These are phyloP conservation scores for Xestobium rufovillosum DNA, from an alignment of 2,888 invertebrate species.

Conservation along the genomic window DNA sequence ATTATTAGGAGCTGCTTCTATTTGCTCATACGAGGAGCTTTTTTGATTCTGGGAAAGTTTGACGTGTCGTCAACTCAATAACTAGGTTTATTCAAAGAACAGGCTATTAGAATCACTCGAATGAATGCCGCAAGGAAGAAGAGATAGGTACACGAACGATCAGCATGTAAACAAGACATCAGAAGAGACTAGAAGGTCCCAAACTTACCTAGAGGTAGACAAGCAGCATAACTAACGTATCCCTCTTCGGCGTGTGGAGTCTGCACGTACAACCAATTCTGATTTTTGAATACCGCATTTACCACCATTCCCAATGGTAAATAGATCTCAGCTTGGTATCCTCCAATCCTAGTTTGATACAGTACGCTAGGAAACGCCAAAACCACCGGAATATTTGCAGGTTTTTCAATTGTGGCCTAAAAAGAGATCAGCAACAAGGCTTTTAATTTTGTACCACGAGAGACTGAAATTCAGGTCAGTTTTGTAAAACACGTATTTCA, in stretches of 20 bases:
- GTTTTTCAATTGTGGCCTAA: conserved; percentile 68
- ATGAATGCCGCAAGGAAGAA: too few species aligned
- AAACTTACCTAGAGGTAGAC: conserved; percentile 63
- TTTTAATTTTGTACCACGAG: conserved; percentile 1
- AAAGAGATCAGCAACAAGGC: conserved; percentile 26
- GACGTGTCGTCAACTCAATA: too few species aligned
- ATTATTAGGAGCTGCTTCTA: too few species aligned
- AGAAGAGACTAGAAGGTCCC: too few species aligned
- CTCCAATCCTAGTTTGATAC: conserved; percentile 66
- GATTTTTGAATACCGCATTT: conserved; percentile 79
- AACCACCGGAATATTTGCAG: conserved; percentile 80
- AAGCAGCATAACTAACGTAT: conserved; percentile 69
- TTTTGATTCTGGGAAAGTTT: too few species aligned
- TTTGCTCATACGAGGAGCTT: too few species aligned
- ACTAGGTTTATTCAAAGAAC: too few species aligned
- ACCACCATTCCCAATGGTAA: conserved; percentile 77
- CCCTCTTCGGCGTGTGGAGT: conserved; percentile 81
- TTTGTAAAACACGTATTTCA: too few species aligned
- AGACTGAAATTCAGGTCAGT: too few species aligned
- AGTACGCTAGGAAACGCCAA: conserved; percentile 65
- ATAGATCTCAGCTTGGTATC: conserved; percentile 59
- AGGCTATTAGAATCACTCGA: too few species aligned
- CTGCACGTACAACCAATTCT: conserved; percentile 78
- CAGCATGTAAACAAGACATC: too few species aligned
- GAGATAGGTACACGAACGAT: too few species aligned